Evolutionary conservation across 35 echinoderm and acorn worm species (phyloP).

Genomic region (Holothuria glaberrima): DNA sequence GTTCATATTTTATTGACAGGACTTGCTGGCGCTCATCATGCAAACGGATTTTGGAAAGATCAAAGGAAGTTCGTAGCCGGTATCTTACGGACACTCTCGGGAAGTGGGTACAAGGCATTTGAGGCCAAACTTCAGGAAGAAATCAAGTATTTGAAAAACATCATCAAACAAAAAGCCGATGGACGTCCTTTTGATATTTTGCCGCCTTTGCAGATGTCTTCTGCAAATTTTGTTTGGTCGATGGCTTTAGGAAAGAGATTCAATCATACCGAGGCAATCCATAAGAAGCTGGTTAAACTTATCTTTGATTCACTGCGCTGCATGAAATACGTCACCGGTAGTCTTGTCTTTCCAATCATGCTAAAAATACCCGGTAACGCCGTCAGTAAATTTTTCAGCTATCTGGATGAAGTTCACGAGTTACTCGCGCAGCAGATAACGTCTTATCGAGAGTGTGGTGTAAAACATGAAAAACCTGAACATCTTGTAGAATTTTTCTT

Average conservation of each 20-base stretch:
- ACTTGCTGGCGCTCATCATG: slow-evolving; percentile 38
- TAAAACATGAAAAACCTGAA: not conserved
- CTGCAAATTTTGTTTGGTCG: slow-evolving; percentile 17
- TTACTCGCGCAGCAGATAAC: slow-evolving; percentile 21
- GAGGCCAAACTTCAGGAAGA: slow-evolving; percentile 39
- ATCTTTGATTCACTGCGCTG: not conserved
- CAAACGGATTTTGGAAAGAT: slow-evolving; percentile 44
- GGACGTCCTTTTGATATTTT: slow-evolving; percentile 24
- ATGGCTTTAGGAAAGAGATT: slow-evolving; percentile 5
- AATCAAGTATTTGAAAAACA: not conserved
- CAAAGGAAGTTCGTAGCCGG: slow-evolving; percentile 26
- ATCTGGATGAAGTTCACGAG: slow-evolving; percentile 14
- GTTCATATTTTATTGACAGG: slow-evolving; percentile 9
- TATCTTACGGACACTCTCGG: slow-evolving; percentile 17
- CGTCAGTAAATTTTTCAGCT: slow-evolving; percentile 29
- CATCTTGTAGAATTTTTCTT: slow-evolving; percentile 34
- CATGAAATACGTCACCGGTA: slow-evolving; percentile 47
- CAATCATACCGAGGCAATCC: not conserved
- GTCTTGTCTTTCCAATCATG: slow-evolving; percentile 24
- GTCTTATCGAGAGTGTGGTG: not conserved
- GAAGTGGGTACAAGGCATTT: slow-evolving; percentile 5
- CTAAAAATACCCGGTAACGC: slow-evolving; percentile 38
- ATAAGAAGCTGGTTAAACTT: not conserved
- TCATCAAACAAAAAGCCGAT: not conserved
- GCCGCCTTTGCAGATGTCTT: not conserved